A percentile compares a stretch with the other conserved stretches of the same genome.
Conservation (phyloP, 2,113 vertebrate genomes). For the Smithornis capensis region DNA sequence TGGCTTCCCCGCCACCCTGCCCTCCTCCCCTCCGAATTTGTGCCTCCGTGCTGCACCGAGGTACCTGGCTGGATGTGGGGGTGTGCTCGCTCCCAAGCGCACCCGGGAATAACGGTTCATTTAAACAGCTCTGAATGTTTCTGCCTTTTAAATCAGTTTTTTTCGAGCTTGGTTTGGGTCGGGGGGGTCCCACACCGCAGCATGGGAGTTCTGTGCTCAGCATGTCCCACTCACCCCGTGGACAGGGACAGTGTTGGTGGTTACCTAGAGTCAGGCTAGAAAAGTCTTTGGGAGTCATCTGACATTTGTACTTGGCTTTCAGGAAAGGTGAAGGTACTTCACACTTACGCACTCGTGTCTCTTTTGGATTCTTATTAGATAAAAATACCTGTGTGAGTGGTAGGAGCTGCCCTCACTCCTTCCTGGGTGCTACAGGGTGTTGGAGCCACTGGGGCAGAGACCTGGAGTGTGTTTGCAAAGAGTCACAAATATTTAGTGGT, state of each 20-base stretch:
- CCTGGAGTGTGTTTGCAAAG: not conserved
- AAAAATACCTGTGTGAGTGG: not conserved
- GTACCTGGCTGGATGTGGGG: not conserved
- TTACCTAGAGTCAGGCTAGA: not conserved
- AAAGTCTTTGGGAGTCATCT: constrained; percentile 40
- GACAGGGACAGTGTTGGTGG: not conserved
- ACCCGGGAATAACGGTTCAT: constrained; percentile 43
- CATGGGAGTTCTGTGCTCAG: fast-evolving
- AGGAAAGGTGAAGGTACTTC: constrained; percentile 57
- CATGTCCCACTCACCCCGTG: fast-evolving
- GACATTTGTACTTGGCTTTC: constrained; percentile 52
- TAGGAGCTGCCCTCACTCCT: not conserved
- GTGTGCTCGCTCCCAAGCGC: not conserved
- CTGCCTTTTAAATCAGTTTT: not conserved
- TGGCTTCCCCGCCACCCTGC: not conserved
- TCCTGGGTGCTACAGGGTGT: not conserved
- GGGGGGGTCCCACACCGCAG: fast-evolving
- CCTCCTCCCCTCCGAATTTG: not conserved
- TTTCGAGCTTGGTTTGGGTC: not conserved
- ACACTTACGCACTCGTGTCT: not conserved
- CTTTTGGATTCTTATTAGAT: constrained; percentile 36
- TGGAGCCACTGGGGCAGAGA: not conserved
- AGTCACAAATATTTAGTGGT: not conserved
- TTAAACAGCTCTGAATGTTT: not conserved
- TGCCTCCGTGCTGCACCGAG: not conserved